phyloP scores from a whole-genome alignment of 2,797 vertebrate species.

The Artibeus lituratus region DNA sequence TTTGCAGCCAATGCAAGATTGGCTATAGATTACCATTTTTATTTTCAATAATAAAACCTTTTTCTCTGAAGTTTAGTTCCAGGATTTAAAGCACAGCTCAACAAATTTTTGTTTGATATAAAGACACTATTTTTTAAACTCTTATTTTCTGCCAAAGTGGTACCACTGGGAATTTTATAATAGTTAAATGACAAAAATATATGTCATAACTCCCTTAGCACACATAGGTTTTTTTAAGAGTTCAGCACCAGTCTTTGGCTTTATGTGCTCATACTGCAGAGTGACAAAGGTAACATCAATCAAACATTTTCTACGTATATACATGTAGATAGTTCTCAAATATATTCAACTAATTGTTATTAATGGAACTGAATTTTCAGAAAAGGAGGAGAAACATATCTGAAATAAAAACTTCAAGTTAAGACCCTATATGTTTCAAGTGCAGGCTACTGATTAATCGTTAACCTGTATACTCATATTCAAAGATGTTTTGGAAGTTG shows the following conservation, averaged over 20 bases:
- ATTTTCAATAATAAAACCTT: constrained; percentile 68
- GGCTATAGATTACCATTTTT: constrained; percentile 70
- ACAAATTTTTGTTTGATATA: constrained; percentile 57
- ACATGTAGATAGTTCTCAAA: neutral
- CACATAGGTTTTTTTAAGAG: constrained; percentile 13
- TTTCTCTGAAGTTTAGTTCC: constrained; percentile 58
- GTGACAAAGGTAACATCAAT: constrained; percentile 18
- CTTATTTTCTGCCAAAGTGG: constrained; percentile 38
- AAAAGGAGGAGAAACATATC: neutral
- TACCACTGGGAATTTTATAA: constrained; percentile 53
- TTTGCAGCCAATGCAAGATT: constrained; percentile 49
- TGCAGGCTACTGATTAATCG: neutral
- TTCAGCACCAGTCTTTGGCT: constrained; percentile 21
- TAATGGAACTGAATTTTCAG: neutral
- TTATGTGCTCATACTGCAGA: constrained; percentile 10
- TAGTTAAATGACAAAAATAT: constrained; percentile 63
- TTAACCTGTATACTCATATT: neutral
- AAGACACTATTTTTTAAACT: constrained; percentile 61
- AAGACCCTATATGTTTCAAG: neutral
- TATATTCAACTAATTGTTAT: neutral
- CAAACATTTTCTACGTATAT: constrained; percentile 13
- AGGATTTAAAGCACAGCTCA: constrained; percentile 53
- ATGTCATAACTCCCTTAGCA: constrained; percentile 44
- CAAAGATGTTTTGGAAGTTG: neutral
- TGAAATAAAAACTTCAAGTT: neutral